A percentile compares a stretch with the other conserved stretches of the same genome.
Conservation (phyloP, 2,888 invertebrate genomes). For the Antitype chi region DNA sequence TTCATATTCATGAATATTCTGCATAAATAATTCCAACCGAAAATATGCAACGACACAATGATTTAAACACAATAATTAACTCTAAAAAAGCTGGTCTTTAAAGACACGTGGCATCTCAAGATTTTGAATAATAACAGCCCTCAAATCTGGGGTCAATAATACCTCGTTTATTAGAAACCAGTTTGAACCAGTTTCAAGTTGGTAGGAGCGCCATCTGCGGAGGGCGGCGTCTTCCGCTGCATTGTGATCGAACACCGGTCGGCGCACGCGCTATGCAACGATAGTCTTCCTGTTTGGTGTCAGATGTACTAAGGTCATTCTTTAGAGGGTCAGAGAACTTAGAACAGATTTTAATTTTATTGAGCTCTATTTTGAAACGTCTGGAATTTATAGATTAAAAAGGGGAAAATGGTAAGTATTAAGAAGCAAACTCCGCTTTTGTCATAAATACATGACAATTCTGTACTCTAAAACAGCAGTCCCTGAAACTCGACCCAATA, state of each 20-base stretch:
- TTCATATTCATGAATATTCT: conserved; percentile 7
- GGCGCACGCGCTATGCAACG: conserved; percentile 85
- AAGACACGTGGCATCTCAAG: conserved; percentile 74
- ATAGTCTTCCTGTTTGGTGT: conserved; percentile 64
- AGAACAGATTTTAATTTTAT: background rate
- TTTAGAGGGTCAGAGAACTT: conserved; percentile 64
- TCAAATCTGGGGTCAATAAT: conserved; percentile 83
- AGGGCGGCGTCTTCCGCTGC: conserved; percentile 89
- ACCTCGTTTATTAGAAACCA: conserved; percentile 77
- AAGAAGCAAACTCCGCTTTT: no score
- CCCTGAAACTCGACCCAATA: conserved; percentile 32
- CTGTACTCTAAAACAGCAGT: background rate
- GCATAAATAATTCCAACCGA: background rate
- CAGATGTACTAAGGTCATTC: conserved; percentile 66
- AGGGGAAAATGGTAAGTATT: background rate
- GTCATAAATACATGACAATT: conserved; percentile 3
- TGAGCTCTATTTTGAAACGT: background rate
- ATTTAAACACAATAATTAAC: conserved; percentile 45
- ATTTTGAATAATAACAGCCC: conserved; percentile 68
- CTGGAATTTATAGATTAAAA: background rate
- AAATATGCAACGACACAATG: conserved; percentile 33
- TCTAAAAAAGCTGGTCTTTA: conserved; percentile 48
- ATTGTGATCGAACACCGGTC: conserved; percentile 84
- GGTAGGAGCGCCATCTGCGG: conserved; percentile 82
- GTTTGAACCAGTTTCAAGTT: conserved; percentile 82